A percentile compares a stretch with the other conserved stretches of the same genome.
Evolutionary conservation across 1,140 invertebrate genomes (phyloP).

Genomic region (Drosophila tsacasi): DNA sequence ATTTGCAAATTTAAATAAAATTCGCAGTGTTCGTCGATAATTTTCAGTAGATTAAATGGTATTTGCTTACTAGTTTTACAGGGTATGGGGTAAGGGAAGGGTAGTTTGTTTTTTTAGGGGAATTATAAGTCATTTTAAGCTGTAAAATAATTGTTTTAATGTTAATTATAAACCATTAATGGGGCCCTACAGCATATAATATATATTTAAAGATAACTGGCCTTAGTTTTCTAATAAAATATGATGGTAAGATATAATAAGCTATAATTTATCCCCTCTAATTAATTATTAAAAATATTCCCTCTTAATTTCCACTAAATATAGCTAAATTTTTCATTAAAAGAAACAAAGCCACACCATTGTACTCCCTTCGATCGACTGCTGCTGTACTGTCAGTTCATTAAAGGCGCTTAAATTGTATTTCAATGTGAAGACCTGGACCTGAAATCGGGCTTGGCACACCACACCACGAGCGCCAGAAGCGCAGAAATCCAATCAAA

Average conservation of each 20-base stretch:
- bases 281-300: background rate
- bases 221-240: background rate
- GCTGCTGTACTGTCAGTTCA: conserved; percentile 52
- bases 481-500: conserved; percentile 85
- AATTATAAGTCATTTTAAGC: too few relatives aligned
- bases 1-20: conserved; percentile 47
- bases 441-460: conserved; percentile 34
- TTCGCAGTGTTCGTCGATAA: background rate
- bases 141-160: background rate
- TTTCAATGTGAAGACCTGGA: conserved; percentile 43
- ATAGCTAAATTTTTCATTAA: background rate
- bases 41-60: conserved; percentile 20
- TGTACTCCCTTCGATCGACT: background rate
- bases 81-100: background rate
- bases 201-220: background rate
- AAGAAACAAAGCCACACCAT: background rate
- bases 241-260: too few relatives aligned
- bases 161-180: background rate
- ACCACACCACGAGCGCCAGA: conserved; percentile 67
- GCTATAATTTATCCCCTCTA: background rate
- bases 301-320: background rate
- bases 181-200: background rate
- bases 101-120: background rate
- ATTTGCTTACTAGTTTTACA: conserved; percentile 15
- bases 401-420: conserved; percentile 84